Evolutionary conservation across 2,113 vertebrate species (phyloP), one percentile per base, ranked within the genome.

Genomic region (Laticauda colubrina): DNA sequence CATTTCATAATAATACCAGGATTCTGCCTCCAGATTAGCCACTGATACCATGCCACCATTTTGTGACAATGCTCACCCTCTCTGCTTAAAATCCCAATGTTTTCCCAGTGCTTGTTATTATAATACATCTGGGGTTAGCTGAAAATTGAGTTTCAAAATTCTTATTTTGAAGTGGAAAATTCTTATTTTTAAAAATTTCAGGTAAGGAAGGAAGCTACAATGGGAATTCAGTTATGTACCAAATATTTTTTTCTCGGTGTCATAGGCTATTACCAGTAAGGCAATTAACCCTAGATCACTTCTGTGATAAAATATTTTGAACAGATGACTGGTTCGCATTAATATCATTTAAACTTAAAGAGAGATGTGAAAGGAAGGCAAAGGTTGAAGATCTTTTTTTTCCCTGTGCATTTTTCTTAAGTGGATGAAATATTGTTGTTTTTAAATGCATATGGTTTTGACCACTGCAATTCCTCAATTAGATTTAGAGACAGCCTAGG

Each of bases 241-340:
- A 86, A 85, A 57, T 48, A 48, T 85, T 91, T 85, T 48, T 85
- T 91, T 86, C 53, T 57, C n/a, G 43, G 39, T 85, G 34, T 57
- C 55, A 43, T 91, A 45, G 34, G 39, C 75, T 85, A 45, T 85
- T 34, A 55, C 23, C 54, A 56, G 90, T 15, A 48, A 85, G 29
- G 75, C 75, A 91, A 91, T 85, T 91, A 91, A 85, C 53, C 90
- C 90, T 12, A 45, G 56, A 43, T 89, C 54, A 45, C 34, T 85
- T 85, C 69, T 11, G 24, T 85, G 75, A 57, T 91, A 51, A 91
- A 2, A 45, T 0, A 5, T 23, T 56, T 88, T 89, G 45, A 89
- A 89, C 59, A 89, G 34, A 4, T 86, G 75, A 12, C 34, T 64
- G 43, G 85, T 15, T 93, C 26, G 43, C 92, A 0, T 90, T 43